Conservation (phyloP, 2,797 vertebrate species). For the Aphelocoma californica region DNA sequence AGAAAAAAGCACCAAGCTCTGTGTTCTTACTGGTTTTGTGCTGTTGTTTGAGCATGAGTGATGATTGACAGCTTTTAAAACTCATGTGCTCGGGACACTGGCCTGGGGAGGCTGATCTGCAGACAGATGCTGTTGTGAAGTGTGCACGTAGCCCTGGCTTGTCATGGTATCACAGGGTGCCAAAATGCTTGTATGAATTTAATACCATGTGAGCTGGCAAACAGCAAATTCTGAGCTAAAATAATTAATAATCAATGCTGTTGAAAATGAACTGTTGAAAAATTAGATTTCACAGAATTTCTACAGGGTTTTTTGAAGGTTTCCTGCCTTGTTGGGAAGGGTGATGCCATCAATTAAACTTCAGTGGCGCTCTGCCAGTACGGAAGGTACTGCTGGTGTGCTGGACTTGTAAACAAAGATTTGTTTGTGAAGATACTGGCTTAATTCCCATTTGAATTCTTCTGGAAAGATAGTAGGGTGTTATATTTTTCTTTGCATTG, state of each 20-base stretch:
- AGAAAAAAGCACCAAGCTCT: neutral
- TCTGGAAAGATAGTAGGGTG: neutral
- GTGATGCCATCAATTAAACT: neutral
- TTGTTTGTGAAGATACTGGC: neutral
- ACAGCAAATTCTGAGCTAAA: neutral
- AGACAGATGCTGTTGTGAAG: neutral
- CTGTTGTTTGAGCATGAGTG: neutral
- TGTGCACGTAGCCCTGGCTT: neutral
- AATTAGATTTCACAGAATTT: neutral
- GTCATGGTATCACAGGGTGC: neutral
- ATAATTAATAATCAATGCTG: neutral
- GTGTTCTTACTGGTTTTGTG: neutral
- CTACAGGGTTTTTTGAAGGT: neutral
- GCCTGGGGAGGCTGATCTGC: neutral
- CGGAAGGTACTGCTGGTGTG: neutral
- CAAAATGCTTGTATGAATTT: neutral
- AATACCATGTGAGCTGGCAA: rapidly evolving
- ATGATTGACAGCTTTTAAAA: neutral
- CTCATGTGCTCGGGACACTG: rapidly evolving
- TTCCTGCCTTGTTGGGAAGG: neutral
- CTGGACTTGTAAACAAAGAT: neutral
- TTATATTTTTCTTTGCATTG: neutral
- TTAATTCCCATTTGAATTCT: neutral
- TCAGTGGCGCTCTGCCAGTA: neutral
- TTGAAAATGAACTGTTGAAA: neutral